A percentile compares a stretch with the other conserved stretches of the same genome.
Conservation (phyloP, 2,888 invertebrate genomes). For the Drosophila nr. medialis region DNA sequence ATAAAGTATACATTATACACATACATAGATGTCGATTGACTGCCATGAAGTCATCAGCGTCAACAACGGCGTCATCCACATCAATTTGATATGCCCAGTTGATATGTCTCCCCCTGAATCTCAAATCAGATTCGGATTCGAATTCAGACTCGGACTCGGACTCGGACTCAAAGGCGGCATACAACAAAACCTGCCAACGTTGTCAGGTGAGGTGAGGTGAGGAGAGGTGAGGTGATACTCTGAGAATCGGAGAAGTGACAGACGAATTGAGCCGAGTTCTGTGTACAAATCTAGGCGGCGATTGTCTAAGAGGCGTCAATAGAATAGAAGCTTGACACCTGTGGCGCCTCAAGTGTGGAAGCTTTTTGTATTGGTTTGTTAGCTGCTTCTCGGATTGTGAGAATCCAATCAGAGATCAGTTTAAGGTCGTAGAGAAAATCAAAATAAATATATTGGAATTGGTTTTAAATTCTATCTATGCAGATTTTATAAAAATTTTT, state of each 20-base stretch:
- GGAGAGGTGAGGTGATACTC: conserved; percentile 11
- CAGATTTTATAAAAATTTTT: background rate
- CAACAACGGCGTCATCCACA: conserved; percentile 64
- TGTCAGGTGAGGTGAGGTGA: conserved; percentile 4
- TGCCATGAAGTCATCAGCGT: conserved; percentile 79
- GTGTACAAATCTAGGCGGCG: conserved; percentile 16
- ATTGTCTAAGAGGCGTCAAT: conserved; percentile 66
- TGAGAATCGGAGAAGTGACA: conserved; percentile 46
- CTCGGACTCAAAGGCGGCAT: conserved; percentile 28
- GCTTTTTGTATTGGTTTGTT: conserved; percentile 10
- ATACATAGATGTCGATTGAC: conserved; percentile 36
- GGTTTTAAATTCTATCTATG: conserved; percentile 6
- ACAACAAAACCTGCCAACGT: conserved; percentile 50
- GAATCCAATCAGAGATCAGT: conserved; percentile 7
- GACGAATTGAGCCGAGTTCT: conserved; percentile 38
- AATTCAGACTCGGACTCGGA: conserved; percentile 10
- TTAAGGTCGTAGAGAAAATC: conserved; percentile 5
- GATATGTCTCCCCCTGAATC: conserved; percentile 33
- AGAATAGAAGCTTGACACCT: conserved; percentile 70
- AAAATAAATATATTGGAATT: background rate
- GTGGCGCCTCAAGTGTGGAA: conserved; percentile 60
- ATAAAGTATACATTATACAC: conserved; percentile 1
- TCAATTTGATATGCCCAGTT: conserved; percentile 67
- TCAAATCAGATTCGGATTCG: conserved; percentile 11
- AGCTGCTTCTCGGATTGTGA: background rate